Conservation (phyloP, 2,797 vertebrate genomes). For the Odontamblyopus rebecca region DNA sequence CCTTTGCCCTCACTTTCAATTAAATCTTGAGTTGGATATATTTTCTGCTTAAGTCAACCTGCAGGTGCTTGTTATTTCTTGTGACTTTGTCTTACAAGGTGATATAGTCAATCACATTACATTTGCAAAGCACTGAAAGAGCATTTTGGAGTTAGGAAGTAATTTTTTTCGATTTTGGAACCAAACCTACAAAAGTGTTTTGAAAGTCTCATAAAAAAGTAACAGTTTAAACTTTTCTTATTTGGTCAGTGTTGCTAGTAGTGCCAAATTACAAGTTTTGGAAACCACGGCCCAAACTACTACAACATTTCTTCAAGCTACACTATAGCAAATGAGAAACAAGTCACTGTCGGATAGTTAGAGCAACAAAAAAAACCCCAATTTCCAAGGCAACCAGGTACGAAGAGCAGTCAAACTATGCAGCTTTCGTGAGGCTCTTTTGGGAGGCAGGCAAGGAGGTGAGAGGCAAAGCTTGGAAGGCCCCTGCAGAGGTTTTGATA, state of each 20-base stretch:
- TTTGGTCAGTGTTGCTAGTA: constrained; percentile 33
- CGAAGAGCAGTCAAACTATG: constrained; percentile 24
- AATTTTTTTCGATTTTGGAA: background rate
- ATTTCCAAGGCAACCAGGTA: constrained; percentile 41
- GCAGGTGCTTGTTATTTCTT: constrained; percentile 1
- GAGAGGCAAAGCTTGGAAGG: constrained; percentile 26
- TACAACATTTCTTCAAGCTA: constrained; percentile 32
- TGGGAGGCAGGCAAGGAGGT: constrained; percentile 36
- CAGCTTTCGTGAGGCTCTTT: constrained; percentile 31
- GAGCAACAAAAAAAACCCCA: constrained; percentile 39
- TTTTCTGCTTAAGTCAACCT: background rate
- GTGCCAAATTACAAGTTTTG: constrained; percentile 55
- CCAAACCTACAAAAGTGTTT: constrained; percentile 4
- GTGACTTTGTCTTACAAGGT: background rate
- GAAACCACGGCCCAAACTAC: constrained; percentile 12
- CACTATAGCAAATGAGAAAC: constrained; percentile 21
- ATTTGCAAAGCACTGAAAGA: constrained; percentile 13
- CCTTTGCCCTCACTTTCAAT: constrained; percentile 19
- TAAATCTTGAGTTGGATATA: constrained; percentile 15
- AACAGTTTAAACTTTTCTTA: constrained; percentile 35
- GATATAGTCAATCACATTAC: constrained; percentile 9
- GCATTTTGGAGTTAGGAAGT: background rate
- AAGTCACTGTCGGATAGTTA: constrained; percentile 39
- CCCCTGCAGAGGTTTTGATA: constrained; percentile 40
- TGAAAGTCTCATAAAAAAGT: constrained; percentile 46